A percentile compares a stretch with the other conserved stretches of the same genome.
These are phyloP conservation scores for Dinoponera quadriceps DNA, from an alignment of 1,140 invertebrate species.

Conservation along the genomic window DNA sequence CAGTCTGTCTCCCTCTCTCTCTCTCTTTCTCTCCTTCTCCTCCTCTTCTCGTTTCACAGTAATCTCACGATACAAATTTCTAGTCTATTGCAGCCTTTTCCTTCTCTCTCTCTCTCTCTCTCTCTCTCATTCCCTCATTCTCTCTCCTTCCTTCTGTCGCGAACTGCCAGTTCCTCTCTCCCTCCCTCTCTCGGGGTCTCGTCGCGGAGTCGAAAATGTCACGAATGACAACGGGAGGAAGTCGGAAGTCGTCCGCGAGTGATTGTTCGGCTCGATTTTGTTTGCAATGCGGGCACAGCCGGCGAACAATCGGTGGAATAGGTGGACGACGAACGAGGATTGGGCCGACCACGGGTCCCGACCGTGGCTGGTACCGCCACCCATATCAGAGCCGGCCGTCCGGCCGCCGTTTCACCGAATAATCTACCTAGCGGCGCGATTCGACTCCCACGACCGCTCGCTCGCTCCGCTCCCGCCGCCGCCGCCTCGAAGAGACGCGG, in stretches of 20 bases:
- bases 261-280: conserved; percentile 11
- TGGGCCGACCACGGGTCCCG: conserved; percentile 43
- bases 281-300: background rate
- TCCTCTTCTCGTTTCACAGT: background rate
- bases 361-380: conserved; percentile 72
- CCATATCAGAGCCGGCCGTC: conserved; percentile 52
- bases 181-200: background rate
- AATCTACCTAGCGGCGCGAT: conserved; percentile 63
- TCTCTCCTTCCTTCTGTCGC: background rate
- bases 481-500: conserved; percentile 57
- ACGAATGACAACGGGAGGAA: background rate
- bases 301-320: too few relatives aligned
- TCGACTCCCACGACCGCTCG: conserved; percentile 70
- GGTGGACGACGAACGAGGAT: conserved; percentile 35
- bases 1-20: conserved; percentile 24
- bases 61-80: conserved; percentile 28
- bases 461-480: background rate
- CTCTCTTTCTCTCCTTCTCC: background rate
- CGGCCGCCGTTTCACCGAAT: conserved; percentile 66
- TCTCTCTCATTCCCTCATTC: background rate
- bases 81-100: background rate
- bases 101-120: background rate
- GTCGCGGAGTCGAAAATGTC: conserved; percentile 18
- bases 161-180: background rate
- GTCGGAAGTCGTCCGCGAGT: too few relatives aligned